A percentile compares a stretch with the other conserved stretches of the same genome.
These are phyloP conservation scores for Lophotriccus pileatus DNA, from an alignment of 2,797 vertebrate species.

Conservation along the genomic window DNA sequence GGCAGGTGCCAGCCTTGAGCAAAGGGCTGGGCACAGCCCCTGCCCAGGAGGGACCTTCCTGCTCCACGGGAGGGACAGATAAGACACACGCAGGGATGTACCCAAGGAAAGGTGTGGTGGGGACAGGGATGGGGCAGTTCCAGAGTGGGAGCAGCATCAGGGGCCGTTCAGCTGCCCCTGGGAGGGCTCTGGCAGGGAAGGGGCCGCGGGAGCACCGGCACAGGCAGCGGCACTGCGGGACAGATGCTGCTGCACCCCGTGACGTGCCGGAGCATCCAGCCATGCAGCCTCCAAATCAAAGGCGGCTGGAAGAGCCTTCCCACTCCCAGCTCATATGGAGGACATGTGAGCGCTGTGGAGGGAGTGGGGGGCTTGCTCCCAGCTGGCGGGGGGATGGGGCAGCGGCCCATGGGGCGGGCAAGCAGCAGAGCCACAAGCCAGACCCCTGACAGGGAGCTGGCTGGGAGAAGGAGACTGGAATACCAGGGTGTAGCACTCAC, in stretches of 20 bases:
- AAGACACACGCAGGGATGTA: not conserved
- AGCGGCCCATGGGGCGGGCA: rapidly evolving
- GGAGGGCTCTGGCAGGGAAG: not conserved
- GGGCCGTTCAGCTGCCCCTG: not conserved
- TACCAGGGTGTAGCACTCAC: rapidly evolving
- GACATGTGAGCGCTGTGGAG: not conserved
- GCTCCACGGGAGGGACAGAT: rapidly evolving
- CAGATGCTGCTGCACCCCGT: not conserved
- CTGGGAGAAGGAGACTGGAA: not conserved
- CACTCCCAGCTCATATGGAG: not conserved
- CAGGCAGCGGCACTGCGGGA: not conserved
- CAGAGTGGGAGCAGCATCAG: not conserved
- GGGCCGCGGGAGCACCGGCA: rapidly evolving
- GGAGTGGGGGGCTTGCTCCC: not conserved
- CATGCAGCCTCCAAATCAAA: not conserved
- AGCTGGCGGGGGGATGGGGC: not conserved
- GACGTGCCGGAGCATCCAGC: not conserved
- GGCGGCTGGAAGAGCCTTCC: not conserved
- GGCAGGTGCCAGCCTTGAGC: not conserved
- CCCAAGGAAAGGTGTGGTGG: not conserved
- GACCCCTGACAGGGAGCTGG: not conserved
- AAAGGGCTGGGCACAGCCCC: not conserved
- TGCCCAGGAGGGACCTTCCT: not conserved
- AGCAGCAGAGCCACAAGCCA: not conserved
- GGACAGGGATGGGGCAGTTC: not conserved